phyloP scores from a whole-genome alignment of 2,113 vertebrate genomes.

The Athene cunicularia region DNA sequence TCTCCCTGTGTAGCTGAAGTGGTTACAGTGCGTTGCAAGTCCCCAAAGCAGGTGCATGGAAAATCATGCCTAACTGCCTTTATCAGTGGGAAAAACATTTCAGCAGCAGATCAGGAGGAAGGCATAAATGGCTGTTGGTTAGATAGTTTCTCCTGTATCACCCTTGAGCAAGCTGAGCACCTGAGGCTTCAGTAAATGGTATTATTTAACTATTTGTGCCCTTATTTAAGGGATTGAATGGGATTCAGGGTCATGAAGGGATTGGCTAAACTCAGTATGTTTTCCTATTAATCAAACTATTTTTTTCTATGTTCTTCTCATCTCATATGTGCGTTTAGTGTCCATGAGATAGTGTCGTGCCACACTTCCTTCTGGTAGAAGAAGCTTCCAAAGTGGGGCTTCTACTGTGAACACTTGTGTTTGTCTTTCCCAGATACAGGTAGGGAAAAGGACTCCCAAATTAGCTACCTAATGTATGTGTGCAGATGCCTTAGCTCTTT shows the following conservation, averaged over 20 bases:
- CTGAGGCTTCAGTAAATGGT: neutral
- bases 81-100: neutral
- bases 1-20: neutral
- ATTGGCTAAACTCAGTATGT: neutral
- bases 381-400: neutral
- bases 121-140: neutral
- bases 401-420: neutral
- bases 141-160: neutral
- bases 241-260: neutral
- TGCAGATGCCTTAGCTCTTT: neutral
- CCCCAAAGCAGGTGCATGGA: conserved; percentile 42
- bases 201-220: neutral
- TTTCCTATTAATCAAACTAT: neutral
- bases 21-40: neutral
- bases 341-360: neutral
- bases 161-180: neutral
- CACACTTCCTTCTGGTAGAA: neutral
- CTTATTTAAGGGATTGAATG: neutral
- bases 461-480: neutral
- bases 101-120: neutral
- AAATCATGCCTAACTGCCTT: neutral
- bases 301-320: neutral
- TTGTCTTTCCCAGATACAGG: neutral
- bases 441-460: neutral
- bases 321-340: neutral